Evolutionary conservation across 2,797 vertebrate species (phyloP), one percentile per base, ranked within the genome.

Genomic region (Alcedo atthis): DNA sequence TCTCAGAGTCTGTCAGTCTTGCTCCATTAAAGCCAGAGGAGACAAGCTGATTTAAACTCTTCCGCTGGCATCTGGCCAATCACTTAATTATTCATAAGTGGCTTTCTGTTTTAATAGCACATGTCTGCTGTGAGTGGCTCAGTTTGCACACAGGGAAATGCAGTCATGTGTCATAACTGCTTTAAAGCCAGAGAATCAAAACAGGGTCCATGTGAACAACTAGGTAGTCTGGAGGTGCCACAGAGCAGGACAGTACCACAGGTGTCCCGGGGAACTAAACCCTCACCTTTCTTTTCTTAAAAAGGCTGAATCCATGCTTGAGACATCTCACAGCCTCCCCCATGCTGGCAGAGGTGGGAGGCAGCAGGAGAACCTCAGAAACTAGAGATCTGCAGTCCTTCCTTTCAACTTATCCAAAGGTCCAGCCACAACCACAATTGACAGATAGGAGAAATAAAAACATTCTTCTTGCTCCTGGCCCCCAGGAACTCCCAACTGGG

Each of bases 61-160:
- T 67, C 77, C 49, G 24, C 15, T 69, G 80, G 73, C 62, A 5
- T 33, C 42, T 58, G 57, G 40, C 61, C 85, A 67, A 2, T 42
- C 73, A 11, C 63, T 37, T 73, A 68, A 62, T 75, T 73, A 84
- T 75, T 61, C 33, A 15, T 24, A 42, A 85, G 25, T 85, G 45
- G 67, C 79, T 67, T 78, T 58, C 61, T n/a, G 64, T 87, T 73
- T 78, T 18, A 61, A 33, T 37, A 51, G 77, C 17, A 57, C 4
- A 3, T 0, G 0, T 74, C 81, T 69, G 48, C 62, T 62, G 11
- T 1, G 33, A 33, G 61, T 9, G 40, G 26, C n/a, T 63, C 0
- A 0, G 24, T 75, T 20, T 45, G 54, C 33, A 46, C 46, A 21
- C 12, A n/a, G 45, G 35, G 77, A 91, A 87, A 43, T 5, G 69